phyloP scores from a whole-genome alignment of 2,113 vertebrate species.

The Pelmatolapia mariae region DNA sequence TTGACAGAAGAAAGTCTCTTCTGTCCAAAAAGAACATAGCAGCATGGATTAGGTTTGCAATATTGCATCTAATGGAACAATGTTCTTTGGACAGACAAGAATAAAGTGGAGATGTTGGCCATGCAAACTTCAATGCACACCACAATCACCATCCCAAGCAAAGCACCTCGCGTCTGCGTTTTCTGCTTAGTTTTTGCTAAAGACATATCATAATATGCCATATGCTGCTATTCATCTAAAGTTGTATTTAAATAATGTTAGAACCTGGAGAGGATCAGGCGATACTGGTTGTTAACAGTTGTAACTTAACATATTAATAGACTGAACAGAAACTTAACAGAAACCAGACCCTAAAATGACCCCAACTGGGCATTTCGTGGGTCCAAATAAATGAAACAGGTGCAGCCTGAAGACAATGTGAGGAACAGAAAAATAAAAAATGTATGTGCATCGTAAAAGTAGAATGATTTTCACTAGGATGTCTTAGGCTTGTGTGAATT shows the following conservation, averaged over 20 bases:
- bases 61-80: background rate
- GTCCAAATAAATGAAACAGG: background rate
- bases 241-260: background rate
- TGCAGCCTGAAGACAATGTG: background rate
- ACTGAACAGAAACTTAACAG: background rate
- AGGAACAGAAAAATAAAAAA: background rate
- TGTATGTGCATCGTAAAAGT: background rate
- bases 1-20: background rate
- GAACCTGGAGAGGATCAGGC: background rate
- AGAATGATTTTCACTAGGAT: background rate
- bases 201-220: background rate
- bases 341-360: background rate
- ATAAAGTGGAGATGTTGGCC: background rate
- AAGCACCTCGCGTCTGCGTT: background rate
- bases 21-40: background rate
- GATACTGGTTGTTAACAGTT: background rate
- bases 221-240: background rate
- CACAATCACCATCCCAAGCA: background rate
- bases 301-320: background rate
- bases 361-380: fast-evolving
- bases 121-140: background rate
- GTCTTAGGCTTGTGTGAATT: background rate
- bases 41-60: background rate
- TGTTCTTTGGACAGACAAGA: background rate
- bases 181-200: background rate